These are phyloP conservation scores for Tachyglossus aculeatus DNA, from an alignment of 2,797 vertebrate genomes.

Conservation along the genomic window DNA sequence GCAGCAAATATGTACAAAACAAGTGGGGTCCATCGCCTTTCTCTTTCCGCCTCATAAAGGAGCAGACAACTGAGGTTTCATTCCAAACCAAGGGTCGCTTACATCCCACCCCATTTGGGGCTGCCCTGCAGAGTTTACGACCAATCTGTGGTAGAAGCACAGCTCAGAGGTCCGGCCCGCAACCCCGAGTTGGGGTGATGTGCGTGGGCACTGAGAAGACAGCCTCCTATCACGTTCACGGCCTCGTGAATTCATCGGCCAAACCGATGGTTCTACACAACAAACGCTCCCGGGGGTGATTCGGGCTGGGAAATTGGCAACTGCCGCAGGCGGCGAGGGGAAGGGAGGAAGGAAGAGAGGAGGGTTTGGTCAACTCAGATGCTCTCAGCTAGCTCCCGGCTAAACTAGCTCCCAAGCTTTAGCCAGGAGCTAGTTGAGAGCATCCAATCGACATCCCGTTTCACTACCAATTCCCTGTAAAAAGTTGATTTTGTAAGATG, in stretches of 20 bases:
- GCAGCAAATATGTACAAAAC: neutral
- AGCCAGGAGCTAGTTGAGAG: no score
- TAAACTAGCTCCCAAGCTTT: no score
- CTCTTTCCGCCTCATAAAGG: no score
- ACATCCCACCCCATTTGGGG: neutral
- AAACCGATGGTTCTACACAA: neutral
- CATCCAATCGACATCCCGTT: no score
- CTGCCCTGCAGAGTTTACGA: neutral
- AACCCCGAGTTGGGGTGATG: neutral
- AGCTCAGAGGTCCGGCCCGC: neutral
- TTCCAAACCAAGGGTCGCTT: conserved; percentile 1
- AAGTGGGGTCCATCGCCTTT: no score
- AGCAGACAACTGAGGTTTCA: neutral
- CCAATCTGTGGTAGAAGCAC: neutral
- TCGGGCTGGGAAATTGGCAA: neutral
- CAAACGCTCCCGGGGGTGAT: neutral
- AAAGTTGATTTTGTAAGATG: no score
- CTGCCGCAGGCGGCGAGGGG: neutral
- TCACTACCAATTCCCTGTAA: no score
- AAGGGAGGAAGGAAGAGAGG: conserved; percentile 1
- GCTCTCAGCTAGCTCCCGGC: no score
- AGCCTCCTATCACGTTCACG: neutral
- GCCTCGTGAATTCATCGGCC: neutral
- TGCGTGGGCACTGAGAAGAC: neutral
- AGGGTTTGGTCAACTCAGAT: no score